Conservation (phyloP, 2,113 vertebrate genomes). For the Xyrauchen texanus region DNA sequence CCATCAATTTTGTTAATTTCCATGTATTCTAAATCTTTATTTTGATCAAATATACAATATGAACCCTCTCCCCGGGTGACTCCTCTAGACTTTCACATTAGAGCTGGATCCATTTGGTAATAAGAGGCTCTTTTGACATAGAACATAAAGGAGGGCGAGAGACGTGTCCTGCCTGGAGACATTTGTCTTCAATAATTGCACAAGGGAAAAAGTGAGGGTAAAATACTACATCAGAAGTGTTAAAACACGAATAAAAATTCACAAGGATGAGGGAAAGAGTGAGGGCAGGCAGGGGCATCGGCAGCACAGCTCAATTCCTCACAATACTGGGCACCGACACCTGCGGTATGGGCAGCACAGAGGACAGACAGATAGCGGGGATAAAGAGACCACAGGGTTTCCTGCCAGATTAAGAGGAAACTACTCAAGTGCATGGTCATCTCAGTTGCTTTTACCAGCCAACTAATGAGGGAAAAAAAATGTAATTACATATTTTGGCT, state of each 20-base stretch:
- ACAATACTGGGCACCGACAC: conserved; percentile 34
- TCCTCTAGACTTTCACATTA: conserved; percentile 24
- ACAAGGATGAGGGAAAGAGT: neutral
- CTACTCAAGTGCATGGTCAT: conserved; percentile 28
- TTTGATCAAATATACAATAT: conserved; percentile 62
- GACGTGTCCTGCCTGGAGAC: conserved; percentile 19
- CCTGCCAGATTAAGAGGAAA: conserved; percentile 14
- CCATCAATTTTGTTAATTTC: neutral
- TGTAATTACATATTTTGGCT: conserved; percentile 1
- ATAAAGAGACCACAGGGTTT: neutral
- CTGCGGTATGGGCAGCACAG: conserved; percentile 43
- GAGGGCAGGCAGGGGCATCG: conserved; percentile 40
- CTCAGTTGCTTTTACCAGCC: neutral
- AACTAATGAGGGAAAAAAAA: neutral
- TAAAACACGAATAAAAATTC: conserved; percentile 9
- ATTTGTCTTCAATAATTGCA: conserved; percentile 30
- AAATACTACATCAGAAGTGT: conserved; percentile 25
- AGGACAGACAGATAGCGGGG: conserved; percentile 28
- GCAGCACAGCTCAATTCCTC: conserved; percentile 48
- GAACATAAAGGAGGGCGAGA: neutral
- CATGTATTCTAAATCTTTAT: conserved; percentile 21
- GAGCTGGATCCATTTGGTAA: conserved; percentile 26
- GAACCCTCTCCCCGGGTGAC: conserved; percentile 61
- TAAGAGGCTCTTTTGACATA: neutral
- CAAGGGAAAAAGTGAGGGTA: conserved; percentile 8